These are phyloP conservation scores for Rhodinocichla rosea DNA, from an alignment of 2,113 vertebrate genomes.

Conservation along the genomic window DNA sequence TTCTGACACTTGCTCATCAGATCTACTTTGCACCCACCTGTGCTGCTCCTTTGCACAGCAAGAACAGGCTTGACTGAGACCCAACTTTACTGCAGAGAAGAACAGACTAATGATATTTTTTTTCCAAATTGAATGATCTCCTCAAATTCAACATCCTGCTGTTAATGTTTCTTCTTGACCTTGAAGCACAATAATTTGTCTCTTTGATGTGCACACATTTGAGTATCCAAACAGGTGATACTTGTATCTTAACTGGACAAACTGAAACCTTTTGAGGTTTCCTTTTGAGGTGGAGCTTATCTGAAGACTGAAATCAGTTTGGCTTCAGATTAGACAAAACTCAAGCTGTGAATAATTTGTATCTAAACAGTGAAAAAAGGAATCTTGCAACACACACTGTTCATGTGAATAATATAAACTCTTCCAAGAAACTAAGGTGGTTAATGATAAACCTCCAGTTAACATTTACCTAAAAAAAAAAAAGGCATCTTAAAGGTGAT, in stretches of 20 bases:
- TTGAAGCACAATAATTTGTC: neutral
- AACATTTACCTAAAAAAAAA: neutral
- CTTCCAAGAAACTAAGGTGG: neutral
- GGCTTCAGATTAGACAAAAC: neutral
- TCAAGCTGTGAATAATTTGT: neutral
- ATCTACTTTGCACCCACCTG: neutral
- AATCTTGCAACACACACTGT: neutral
- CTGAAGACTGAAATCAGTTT: neutral
- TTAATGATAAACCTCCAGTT: neutral
- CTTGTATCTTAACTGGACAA: neutral
- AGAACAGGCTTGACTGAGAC: neutral
- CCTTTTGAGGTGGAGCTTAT: neutral
- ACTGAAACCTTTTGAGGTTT: neutral
- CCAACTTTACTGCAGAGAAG: neutral
- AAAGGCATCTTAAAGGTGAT: neutral
- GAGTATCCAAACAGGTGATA: neutral
- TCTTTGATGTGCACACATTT: neutral
- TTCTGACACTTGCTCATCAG: neutral
- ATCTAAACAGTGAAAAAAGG: neutral
- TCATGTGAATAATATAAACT: neutral
- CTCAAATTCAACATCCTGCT: neutral
- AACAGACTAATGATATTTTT: neutral
- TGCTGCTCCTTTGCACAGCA: neutral
- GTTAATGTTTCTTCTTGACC: neutral
- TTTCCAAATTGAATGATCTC: neutral